These are phyloP conservation scores for Avahi laniger DNA, from an alignment of 2,797 vertebrate species.

Conservation along the genomic window DNA sequence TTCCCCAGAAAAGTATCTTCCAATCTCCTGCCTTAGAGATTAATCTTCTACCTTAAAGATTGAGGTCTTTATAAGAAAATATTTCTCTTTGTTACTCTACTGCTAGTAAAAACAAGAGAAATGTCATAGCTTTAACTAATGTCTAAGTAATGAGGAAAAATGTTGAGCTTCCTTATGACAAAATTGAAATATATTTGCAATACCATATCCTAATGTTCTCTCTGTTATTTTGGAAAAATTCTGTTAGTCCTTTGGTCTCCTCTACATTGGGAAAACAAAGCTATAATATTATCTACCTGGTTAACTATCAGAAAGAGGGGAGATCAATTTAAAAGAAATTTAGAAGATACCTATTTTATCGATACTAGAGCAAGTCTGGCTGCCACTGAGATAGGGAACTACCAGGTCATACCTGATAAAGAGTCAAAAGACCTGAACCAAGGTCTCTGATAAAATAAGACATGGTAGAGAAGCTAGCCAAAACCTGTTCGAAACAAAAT, in stretches of 20 bases:
- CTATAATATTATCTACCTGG: neutral
- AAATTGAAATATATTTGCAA: slow-evolving; percentile 42
- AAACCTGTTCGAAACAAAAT: neutral
- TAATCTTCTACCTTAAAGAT: neutral
- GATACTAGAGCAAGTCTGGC: neutral
- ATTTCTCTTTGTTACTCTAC: neutral
- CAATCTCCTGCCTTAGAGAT: neutral
- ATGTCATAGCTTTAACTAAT: neutral
- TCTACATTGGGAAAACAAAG: neutral
- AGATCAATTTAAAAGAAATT: slow-evolving; percentile 11
- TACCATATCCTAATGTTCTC: slow-evolving; percentile 32
- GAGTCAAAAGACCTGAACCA: neutral
- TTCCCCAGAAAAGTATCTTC: neutral
- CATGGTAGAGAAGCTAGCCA: neutral
- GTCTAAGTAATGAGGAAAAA: neutral
- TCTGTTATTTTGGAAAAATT: neutral
- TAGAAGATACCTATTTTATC: neutral
- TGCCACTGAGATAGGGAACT: neutral
- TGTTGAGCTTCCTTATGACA: slow-evolving; percentile 21
- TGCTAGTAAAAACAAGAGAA: slow-evolving; percentile 32
- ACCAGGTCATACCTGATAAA: too few species aligned
- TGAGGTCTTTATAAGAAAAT: neutral
- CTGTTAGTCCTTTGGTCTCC: neutral
- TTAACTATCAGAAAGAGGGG: neutral
- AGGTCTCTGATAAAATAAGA: neutral